Base-by-base conservation (phyloP, 2,888 invertebrate genomes). In the Torymus auratus region DNA sequence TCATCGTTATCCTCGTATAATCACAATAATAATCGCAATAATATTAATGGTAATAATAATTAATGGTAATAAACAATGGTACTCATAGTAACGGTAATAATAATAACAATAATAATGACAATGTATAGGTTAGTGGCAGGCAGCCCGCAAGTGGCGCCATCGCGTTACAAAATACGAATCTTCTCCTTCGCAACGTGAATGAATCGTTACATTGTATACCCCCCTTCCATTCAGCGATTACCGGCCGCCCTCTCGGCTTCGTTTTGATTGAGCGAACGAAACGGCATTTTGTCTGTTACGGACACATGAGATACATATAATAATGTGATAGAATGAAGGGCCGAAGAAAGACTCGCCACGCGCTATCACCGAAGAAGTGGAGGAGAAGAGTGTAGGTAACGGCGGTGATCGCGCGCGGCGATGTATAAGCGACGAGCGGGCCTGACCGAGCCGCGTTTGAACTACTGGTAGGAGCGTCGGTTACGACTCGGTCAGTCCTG, bases 101-200 rank as follows among this genome's bases (percentile, higher is more conserved):
- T 55, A 62, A 69, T 23, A 81, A 87, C 86, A 83, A 86, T 85
- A 81, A 83, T 84, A 83, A 84, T 84, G 83, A 85, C 84, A 84
- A 87, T 86, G 20, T 10, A 76, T 10, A 76, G 85, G 83, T 83
- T 82, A 61, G 77, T 84, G 78, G 68, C 81, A 79, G 76, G 83
- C 77, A 77, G 82, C 61, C 68, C 71, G 52, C 68, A 74, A 81
- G 83, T 84, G 83, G 83, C 77, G 79, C 75, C 83, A 84, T 86
- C 86, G 86, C 87, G 85, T 41, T 87, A 88, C 86, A 87, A 88
- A 88, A 88, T 86, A 87, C 85, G 85, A 85, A 80, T 82, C 81
- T 83, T 17, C 15, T 56, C 2, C 11, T 56, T 69, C 1, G 12
- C 13, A n/a, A n/a, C 28, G n/a, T 65, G n/a, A 50, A n/a, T 10